Evolutionary conservation across 2,113 vertebrate genomes (phyloP).

Genomic region (Nothoprocta perdicaria): DNA sequence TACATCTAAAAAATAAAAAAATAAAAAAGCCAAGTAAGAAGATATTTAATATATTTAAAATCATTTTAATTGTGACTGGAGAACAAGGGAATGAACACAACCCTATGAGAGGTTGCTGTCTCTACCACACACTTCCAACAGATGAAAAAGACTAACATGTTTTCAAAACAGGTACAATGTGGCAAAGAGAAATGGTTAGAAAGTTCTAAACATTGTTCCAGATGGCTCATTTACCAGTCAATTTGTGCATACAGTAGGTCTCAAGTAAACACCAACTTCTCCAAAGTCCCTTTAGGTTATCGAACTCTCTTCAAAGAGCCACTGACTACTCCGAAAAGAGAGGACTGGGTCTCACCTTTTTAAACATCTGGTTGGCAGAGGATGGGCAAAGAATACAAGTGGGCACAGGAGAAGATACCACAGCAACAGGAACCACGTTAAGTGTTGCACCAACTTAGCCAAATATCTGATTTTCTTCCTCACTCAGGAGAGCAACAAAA

Average conservation of each 20-base stretch:
- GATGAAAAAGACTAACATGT: not conserved
- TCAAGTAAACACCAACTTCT: not conserved
- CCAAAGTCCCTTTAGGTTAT: not conserved
- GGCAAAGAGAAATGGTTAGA: not conserved
- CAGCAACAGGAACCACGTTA: not conserved
- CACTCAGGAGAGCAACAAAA: not conserved
- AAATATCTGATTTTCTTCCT: not conserved
- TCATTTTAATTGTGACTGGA: not conserved
- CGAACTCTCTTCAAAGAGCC: not conserved
- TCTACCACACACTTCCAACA: not conserved
- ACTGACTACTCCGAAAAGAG: not conserved
- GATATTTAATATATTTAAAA: not conserved
- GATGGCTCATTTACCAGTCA: not conserved
- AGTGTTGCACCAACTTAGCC: not conserved
- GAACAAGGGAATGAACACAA: not conserved
- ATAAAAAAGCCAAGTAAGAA: no score
- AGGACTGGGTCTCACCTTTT: not conserved
- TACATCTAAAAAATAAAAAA: not conserved
- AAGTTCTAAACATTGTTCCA: not conserved
- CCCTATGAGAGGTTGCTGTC: not conserved
- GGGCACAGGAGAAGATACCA: not conserved
- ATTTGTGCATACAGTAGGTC: not conserved
- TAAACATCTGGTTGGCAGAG: not conserved
- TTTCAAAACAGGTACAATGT: not conserved
- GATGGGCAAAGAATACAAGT: fast-evolving